A percentile compares a stretch with the other conserved stretches of the same genome.
These are phyloP conservation scores for Platysteira castanea DNA, from an alignment of 2,113 vertebrate species.

Conservation along the genomic window DNA sequence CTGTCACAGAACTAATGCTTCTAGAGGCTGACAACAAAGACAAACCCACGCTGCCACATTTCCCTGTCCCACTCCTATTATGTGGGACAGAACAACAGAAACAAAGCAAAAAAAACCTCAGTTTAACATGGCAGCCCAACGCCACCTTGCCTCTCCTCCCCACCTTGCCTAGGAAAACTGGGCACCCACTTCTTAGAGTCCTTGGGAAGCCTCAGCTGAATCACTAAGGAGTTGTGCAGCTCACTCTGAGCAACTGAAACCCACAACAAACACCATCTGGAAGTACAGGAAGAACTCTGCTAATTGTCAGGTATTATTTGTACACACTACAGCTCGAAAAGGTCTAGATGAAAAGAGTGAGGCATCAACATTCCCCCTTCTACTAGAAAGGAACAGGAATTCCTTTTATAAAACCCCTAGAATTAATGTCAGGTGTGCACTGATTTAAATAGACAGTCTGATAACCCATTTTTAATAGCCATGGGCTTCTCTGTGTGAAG, in stretches of 20 bases:
- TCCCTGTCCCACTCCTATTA: not conserved
- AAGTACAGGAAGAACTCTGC: not conserved
- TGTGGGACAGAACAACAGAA: not conserved
- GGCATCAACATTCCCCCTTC: not conserved
- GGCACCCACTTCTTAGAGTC: not conserved
- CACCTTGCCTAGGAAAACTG: not conserved
- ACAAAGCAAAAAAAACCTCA: not conserved
- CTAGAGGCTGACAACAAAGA: not conserved
- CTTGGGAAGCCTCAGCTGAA: not conserved
- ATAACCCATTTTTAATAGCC: not conserved
- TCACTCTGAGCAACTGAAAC: not conserved
- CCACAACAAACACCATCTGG: not conserved
- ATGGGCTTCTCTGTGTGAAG: not conserved
- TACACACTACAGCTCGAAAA: not conserved
- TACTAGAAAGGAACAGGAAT: not conserved
- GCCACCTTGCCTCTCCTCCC: not conserved
- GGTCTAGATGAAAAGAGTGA: not conserved
- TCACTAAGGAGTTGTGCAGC: not conserved
- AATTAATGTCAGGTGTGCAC: not conserved
- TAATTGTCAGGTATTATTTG: not conserved
- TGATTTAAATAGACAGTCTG: not conserved
- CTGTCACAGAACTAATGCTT: not conserved
- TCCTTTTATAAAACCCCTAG: not conserved
- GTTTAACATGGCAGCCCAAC: not conserved
- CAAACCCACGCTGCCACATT: accelerated